Conservation (phyloP, 2,113 vertebrate genomes). For the Corydoras maculifer region DNA sequence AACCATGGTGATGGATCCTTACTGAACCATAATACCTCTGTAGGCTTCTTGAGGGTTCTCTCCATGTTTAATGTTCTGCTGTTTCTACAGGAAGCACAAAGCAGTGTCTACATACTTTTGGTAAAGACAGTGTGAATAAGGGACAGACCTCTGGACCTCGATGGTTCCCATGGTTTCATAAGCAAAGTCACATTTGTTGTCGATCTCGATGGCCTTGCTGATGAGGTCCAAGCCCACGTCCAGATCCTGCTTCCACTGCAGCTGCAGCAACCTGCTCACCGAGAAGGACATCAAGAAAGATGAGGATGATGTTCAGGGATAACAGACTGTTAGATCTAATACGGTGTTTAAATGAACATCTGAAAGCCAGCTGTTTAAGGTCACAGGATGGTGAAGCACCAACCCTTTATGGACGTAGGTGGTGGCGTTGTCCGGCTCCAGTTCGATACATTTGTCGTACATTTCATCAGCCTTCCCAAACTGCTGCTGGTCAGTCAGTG, state of each 20-base stretch:
- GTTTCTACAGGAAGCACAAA: no score
- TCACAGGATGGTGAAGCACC: constrained; percentile 27
- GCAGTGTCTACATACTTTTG: background rate
- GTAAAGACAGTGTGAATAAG: background rate
- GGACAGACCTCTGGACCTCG: constrained; percentile 91
- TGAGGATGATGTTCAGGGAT: no score
- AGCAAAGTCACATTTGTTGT: constrained; percentile 99
- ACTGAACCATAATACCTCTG: no score
- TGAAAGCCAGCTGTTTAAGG: background rate
- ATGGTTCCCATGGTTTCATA: constrained; percentile 99
- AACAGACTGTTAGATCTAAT: no score
- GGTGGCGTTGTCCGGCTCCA: constrained; percentile 96
- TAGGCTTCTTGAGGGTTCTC: no score
- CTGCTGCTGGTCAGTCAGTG: constrained; percentile 96
- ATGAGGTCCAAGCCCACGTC: constrained; percentile 94
- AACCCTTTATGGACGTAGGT: constrained; percentile 99
- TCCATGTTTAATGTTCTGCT: no score
- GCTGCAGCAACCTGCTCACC: constrained; percentile 84
- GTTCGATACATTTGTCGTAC: constrained; percentile 97
- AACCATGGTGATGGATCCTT: no score
- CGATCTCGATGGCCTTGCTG: constrained; percentile 97
- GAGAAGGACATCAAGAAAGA: background rate
- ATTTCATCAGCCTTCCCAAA: constrained; percentile 98
- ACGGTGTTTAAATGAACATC: no score
- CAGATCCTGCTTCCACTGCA: constrained; percentile 98